phyloP scores from a whole-genome alignment of 2,113 vertebrate genomes.

The Equus przewalskii region DNA sequence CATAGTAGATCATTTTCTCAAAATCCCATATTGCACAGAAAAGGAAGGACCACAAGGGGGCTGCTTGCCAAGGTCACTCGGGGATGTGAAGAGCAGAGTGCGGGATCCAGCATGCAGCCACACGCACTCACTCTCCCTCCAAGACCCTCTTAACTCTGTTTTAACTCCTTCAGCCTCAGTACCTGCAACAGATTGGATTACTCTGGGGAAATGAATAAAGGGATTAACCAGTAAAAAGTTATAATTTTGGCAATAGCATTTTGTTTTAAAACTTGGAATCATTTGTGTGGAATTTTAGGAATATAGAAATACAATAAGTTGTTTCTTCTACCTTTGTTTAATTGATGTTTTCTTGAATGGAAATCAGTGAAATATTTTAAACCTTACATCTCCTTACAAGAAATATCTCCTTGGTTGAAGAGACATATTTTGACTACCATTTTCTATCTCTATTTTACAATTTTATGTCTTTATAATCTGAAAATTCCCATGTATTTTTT shows the following conservation, averaged over 20 bases:
- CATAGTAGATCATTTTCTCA: neutral
- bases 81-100: neutral
- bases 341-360: neutral
- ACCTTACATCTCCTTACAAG: neutral
- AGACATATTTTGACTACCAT: neutral
- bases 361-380: neutral
- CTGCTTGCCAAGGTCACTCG: neutral
- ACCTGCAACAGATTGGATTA: neutral
- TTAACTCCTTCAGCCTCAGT: conserved; percentile 5
- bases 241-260: neutral
- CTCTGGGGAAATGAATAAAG: conserved; percentile 3
- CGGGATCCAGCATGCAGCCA: neutral
- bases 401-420: neutral
- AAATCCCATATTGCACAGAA: neutral
- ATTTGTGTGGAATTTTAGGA: neutral
- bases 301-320: neutral
- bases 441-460: neutral
- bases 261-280: neutral
- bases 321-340: neutral
- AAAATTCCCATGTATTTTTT: neutral
- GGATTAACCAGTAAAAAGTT: conserved; percentile 35
- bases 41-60: neutral
- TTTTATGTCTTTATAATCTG: neutral
- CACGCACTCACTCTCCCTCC: neutral
- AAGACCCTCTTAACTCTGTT: neutral